Conservation (phyloP, 2,888 invertebrate species). For the Ypsolopha sequella region DNA sequence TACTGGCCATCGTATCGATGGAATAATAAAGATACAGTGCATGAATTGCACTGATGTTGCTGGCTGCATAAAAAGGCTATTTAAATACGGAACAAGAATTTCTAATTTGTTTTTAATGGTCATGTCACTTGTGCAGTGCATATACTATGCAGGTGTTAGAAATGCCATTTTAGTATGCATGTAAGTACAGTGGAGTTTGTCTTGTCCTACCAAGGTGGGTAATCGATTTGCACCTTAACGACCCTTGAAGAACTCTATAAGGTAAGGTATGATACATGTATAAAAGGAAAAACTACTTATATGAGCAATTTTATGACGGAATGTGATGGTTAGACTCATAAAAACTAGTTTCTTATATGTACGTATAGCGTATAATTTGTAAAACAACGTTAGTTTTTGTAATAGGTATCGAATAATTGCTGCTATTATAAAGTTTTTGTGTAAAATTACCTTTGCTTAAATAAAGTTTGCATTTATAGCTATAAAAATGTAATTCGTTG, state of each 20-base stretch:
- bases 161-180: conserved; percentile 13
- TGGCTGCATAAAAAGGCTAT: neutral
- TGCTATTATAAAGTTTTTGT: too few species aligned
- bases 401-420: too few species aligned
- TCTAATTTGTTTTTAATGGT: conserved; percentile 7
- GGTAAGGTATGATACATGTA: too few species aligned
- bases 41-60: too few species aligned
- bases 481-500: too few species aligned
- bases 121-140: neutral
- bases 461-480: too few species aligned
- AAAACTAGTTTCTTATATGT: neutral
- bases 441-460: too few species aligned
- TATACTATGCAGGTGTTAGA: conserved; percentile 3
- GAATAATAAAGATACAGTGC: neutral
- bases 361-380: too few species aligned
- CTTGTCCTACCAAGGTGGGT: conserved; percentile 25
- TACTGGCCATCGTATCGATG: neutral
- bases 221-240: conserved; percentile 44
- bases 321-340: conserved; percentile 2
- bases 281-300: conserved; percentile 18
- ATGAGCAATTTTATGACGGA: conserved; percentile 26
- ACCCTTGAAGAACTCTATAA: conserved; percentile 30
- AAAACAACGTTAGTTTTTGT: too few species aligned
- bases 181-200: neutral
- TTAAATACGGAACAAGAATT: neutral